Base-by-base conservation (phyloP, 2,797 vertebrate genomes). In the Sorex maritimensis region DNA sequence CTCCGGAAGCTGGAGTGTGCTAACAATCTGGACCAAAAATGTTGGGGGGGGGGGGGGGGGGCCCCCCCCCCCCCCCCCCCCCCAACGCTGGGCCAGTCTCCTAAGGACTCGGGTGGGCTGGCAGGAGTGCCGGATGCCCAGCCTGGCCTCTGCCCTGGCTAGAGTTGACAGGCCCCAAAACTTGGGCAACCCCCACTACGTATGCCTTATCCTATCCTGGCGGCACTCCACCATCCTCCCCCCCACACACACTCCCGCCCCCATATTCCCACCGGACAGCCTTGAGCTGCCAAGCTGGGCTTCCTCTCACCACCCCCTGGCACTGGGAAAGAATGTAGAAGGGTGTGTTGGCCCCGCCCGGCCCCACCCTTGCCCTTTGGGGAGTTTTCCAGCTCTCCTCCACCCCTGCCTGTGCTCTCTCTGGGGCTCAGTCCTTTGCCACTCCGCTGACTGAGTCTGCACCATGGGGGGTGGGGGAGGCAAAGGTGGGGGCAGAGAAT, bases 301-400 rank as follows among this genome's bases (percentile, higher is more conserved):
- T 86, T 86, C 65, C 11, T 71, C 52, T 89, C 71, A 65, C 58
- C 81, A 83, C 63, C 17, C 14, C 30, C 61, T 24, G 83, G 61
- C 71, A 72, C n/a, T 65, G 86, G 79, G 69, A 77, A 94, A 92
- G 61, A 89, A 92, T 81, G 80, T 73, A 26, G 63, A 65, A 71
- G 86, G 87, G 83, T 69, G 0, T 10, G 26, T 58, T 7, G 5
- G 28, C 92, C 71, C 71, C 19, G 4, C 83, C 93, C 77, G 26
- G 11, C 90, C 86, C 30, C 63, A 68, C 93, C 86, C 92, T 44
- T 72, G 73, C 41, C 83, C 88, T 95, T 75, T 84, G 28, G 75
- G n/a, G 58, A 91, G 65, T 77, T 94, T 86, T 92, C 38, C 49
- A 1, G 73, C 34, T 17, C 7, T 6, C 15, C 77, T 34, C 28